These are phyloP conservation scores for Tipula vernalis DNA, from an alignment of 2,888 invertebrate species.

Conservation along the genomic window DNA sequence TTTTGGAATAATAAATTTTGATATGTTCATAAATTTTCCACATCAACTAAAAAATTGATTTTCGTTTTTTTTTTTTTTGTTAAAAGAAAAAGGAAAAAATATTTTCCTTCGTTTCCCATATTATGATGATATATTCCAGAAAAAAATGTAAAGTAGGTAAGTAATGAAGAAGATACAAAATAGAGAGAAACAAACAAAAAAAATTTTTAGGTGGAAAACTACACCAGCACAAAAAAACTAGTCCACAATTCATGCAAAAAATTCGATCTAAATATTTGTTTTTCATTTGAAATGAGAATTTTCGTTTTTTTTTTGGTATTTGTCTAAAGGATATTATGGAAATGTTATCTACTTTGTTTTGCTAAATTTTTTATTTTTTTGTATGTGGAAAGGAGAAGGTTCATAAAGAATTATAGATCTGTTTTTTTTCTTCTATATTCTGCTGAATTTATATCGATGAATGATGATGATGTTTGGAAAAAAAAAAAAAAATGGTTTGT, in stretches of 20 bases:
- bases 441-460: not conserved
- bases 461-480: not conserved
- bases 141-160: not conserved
- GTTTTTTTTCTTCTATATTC: not conserved
- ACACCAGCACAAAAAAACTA: not conserved
- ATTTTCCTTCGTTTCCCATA: not conserved
- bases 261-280: not conserved
- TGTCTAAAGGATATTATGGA: not conserved
- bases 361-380: not conserved
- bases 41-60: not conserved
- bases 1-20: not conserved
- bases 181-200: not conserved
- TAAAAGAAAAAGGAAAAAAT: not conserved
- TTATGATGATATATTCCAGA: not conserved
- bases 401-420: not conserved
- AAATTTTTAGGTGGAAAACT: not conserved
- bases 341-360: conserved; percentile 4
- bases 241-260: not conserved
- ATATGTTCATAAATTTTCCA: conserved; percentile 4
- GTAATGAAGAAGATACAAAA: not conserved
- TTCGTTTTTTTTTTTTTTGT: not conserved
- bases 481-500: not conserved
- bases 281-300: not conserved
- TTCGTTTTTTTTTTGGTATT: not conserved
- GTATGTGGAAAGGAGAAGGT: not conserved